These are phyloP conservation scores for Phaenicophaeus curvirostris DNA, from an alignment of 2,797 vertebrate genomes.

Conservation along the genomic window DNA sequence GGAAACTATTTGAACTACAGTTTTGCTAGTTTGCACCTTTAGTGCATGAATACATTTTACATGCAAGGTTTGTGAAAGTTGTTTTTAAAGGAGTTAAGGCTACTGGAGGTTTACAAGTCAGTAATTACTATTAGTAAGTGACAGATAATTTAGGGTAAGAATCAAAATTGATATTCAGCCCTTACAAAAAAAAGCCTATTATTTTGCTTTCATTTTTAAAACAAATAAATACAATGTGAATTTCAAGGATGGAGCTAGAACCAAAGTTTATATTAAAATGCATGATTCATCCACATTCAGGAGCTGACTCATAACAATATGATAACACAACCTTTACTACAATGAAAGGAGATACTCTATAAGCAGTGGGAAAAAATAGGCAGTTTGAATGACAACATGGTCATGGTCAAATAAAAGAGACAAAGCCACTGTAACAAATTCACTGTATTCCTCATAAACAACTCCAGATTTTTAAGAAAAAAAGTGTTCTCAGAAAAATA, in stretches of 20 bases:
- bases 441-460: not conserved
- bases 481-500: not conserved
- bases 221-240: not conserved
- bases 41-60: not conserved
- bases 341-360: not conserved
- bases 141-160: not conserved
- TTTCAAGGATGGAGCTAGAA: not conserved
- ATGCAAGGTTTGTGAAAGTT: not conserved
- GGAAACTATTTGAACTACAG: not conserved
- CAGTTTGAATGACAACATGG: not conserved
- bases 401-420: not conserved
- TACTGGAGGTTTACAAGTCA: not conserved
- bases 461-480: not conserved
- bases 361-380: not conserved
- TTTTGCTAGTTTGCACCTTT: not conserved
- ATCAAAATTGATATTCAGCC: not conserved
- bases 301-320: not conserved
- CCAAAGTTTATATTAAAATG: not conserved
- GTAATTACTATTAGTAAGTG: not conserved
- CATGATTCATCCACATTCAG: not conserved
- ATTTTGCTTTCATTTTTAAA: constrained; percentile 1
- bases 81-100: not conserved
- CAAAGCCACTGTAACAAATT: not conserved
- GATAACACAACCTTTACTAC: not conserved
- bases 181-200: not conserved